Percentiles rank a stretch among this genome's conserved stretches.
Evolutionary conservation across 92 coral and sea anemone genomes (phyloP).

Genomic region (Epizoanthus scotinus): DNA sequence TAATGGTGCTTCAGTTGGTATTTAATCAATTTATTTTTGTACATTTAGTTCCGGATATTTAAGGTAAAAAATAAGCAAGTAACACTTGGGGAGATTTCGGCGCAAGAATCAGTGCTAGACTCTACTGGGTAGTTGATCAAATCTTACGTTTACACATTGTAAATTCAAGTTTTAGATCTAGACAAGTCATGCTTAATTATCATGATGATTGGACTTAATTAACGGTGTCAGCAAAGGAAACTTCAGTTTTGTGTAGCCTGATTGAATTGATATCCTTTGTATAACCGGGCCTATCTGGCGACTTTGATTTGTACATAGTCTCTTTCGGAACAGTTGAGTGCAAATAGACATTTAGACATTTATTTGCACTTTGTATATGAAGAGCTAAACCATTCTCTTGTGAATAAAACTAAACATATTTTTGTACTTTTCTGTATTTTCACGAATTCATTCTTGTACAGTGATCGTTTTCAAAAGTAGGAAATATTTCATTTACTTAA

Average conservation of each 20-base stretch:
- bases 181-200: neutral
- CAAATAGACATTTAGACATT: neutral
- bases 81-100: neutral
- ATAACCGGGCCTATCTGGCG: neutral
- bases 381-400: neutral
- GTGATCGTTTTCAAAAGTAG: no score
- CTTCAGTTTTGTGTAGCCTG: constrained; percentile 4
- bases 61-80: no score
- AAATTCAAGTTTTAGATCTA: constrained; percentile 11
- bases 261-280: neutral
- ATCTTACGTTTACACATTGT: constrained; percentile 28
- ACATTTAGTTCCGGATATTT: no score
- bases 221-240: constrained; percentile 10
- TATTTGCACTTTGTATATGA: neutral
- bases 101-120: neutral
- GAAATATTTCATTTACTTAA: no score
- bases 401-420: no score
- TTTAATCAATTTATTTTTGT: no score
- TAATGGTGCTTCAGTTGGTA: no score
- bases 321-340: neutral
- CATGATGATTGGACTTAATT: constrained; percentile 28
- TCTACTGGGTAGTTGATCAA: constrained; percentile 1
- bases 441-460: no score
- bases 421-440: no score
- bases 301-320: neutral